phyloP scores from a whole-genome alignment of 2,888 invertebrate genomes.

The Agonopterix arenella region DNA sequence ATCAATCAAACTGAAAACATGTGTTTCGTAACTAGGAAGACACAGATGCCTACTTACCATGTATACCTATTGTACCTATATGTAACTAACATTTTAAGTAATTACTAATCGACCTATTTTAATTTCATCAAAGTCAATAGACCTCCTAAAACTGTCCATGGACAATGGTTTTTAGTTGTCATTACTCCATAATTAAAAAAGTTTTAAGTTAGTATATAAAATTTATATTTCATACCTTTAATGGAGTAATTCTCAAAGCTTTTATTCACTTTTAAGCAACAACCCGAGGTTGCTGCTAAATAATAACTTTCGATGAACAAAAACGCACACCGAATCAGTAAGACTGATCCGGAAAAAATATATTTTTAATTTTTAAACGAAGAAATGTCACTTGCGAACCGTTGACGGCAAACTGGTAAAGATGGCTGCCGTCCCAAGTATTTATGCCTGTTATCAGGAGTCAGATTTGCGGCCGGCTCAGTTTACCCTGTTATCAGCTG shows the following conservation, averaged over 20 bases:
- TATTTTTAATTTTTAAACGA: slow-evolving; percentile 15
- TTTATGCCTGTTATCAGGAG: slow-evolving; percentile 57
- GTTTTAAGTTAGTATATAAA: too few relatives aligned
- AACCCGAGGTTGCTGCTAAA: slow-evolving; percentile 73
- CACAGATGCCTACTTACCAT: too few relatives aligned
- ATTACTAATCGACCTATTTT: too few relatives aligned
- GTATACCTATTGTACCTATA: too few relatives aligned
- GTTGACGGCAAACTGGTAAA: slow-evolving; percentile 46
- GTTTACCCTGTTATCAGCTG: slow-evolving; percentile 40
- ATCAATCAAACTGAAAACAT: too few relatives aligned
- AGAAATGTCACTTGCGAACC: slow-evolving; percentile 28
- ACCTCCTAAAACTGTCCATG: too few relatives aligned
- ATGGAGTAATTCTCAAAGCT: slow-evolving; percentile 80
- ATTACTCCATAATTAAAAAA: too few relatives aligned
- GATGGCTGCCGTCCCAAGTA: slow-evolving; percentile 24
- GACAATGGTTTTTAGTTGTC: too few relatives aligned
- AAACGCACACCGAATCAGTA: slow-evolving; percentile 28
- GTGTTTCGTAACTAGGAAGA: too few relatives aligned
- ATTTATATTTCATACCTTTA: slow-evolving; percentile 47
- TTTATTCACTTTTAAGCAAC: slow-evolving; percentile 68
- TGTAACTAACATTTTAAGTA: too few relatives aligned
- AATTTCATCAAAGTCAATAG: too few relatives aligned
- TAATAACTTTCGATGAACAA: slow-evolving; percentile 18
- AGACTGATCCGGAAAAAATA: slow-evolving; percentile 24
- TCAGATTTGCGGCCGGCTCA: background rate